These are phyloP conservation scores for Hypolimnas misippus DNA, from an alignment of 2,888 invertebrate species.

Conservation along the genomic window DNA sequence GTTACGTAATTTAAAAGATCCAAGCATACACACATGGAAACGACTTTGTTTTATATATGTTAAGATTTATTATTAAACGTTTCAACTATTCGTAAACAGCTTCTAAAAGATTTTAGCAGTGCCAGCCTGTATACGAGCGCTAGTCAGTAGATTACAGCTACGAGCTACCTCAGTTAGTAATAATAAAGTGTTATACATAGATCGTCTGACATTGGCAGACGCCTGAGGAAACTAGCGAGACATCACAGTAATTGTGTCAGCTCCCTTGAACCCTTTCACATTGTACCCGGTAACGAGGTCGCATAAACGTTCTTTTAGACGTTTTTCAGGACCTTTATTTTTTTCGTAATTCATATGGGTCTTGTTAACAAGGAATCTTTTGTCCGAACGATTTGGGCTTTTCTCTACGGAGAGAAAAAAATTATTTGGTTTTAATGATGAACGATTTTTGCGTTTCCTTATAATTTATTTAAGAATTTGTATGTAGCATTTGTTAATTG, in stretches of 20 bases:
- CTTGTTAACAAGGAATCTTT: slow-evolving; percentile 14
- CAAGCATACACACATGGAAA: too few species aligned
- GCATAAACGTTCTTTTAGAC: slow-evolving; percentile 16
- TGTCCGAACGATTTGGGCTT: slow-evolving; percentile 2
- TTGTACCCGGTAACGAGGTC: slow-evolving; percentile 28
- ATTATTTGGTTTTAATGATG: neutral
- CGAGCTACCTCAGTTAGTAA: too few species aligned
- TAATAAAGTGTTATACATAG: neutral
- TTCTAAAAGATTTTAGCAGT: too few species aligned
- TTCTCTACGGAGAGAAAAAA: neutral
- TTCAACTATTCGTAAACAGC: too few species aligned
- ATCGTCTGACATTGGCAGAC: neutral
- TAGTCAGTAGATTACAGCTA: too few species aligned
- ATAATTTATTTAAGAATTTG: neutral
- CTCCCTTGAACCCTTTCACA: slow-evolving; percentile 22
- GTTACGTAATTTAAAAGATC: too few species aligned
- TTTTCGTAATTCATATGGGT: slow-evolving; percentile 10
- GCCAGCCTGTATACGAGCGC: too few species aligned
- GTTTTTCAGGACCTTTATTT: slow-evolving; percentile 14
- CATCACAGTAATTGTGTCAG: slow-evolving; percentile 32
- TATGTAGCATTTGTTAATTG: too few species aligned
- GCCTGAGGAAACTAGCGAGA: slow-evolving; percentile 17
- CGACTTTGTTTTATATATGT: too few species aligned
- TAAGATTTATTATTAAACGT: too few species aligned
- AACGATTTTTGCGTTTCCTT: neutral